phyloP scores from a whole-genome alignment of 2,888 invertebrate genomes.

The Anodontia alba region DNA sequence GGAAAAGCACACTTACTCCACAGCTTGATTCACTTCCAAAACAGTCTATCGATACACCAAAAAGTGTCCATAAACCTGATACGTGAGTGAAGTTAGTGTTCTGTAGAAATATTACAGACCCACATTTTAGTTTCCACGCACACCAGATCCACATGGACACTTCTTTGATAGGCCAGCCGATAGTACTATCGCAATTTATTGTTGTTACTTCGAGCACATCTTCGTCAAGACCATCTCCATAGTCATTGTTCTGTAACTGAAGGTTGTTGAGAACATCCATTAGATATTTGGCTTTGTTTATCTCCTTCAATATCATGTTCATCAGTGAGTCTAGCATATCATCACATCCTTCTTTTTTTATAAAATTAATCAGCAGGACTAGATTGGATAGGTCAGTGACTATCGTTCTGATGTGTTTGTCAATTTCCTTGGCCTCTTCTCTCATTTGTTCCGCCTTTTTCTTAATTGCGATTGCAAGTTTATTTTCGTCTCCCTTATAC shows the following conservation, averaged over 20 bases:
- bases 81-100: background rate
- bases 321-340: background rate
- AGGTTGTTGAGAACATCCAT: background rate
- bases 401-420: background rate
- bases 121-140: background rate
- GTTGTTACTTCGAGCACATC: background rate
- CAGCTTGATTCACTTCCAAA: background rate
- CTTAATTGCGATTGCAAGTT: background rate
- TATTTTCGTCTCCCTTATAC: background rate
- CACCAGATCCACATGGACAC: background rate
- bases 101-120: background rate
- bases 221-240: background rate
- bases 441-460: background rate
- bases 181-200: background rate
- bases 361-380: background rate
- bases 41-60: background rate
- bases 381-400: background rate
- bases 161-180: background rate
- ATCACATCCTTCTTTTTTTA: slow-evolving; percentile 8
- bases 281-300: background rate
- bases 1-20: background rate
- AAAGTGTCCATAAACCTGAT: background rate
- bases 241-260: background rate
- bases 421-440: background rate
- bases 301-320: slow-evolving; percentile 5